Conservation (phyloP, 2,113 vertebrate species). For the Caloenas nicobarica region DNA sequence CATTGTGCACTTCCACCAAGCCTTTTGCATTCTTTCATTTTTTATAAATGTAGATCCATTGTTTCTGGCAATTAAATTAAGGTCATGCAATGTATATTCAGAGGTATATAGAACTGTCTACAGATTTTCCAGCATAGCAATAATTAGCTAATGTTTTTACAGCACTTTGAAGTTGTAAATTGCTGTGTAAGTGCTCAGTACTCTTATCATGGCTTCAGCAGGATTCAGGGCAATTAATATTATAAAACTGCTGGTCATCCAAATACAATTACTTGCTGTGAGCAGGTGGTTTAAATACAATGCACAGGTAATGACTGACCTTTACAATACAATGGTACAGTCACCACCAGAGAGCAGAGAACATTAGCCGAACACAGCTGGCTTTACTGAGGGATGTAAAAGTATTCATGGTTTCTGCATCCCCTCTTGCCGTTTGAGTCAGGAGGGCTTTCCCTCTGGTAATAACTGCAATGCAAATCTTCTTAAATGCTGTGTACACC, state of each 20-base stretch:
- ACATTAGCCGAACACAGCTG: constrained; percentile 42
- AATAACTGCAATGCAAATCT: background rate
- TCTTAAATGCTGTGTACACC: background rate
- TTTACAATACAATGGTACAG: constrained; percentile 63
- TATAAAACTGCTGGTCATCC: constrained; percentile 41
- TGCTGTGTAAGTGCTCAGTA: constrained; percentile 15
- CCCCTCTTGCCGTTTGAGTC: background rate
- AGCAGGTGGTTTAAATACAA: constrained; percentile 66
- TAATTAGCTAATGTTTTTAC: constrained; percentile 50
- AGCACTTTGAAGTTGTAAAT: constrained; percentile 28
- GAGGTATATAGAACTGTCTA: background rate
- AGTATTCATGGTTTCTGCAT: background rate
- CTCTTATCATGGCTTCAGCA: constrained; percentile 19
- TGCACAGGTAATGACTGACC: constrained; percentile 68
- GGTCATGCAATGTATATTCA: background rate
- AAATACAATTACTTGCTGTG: constrained; percentile 58
- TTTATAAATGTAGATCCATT: background rate
- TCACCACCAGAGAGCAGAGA: constrained; percentile 24
- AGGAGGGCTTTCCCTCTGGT: background rate
- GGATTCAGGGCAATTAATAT: constrained; percentile 42
- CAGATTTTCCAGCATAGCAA: constrained; percentile 13
- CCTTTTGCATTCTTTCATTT: background rate
- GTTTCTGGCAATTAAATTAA: constrained; percentile 35
- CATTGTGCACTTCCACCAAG: background rate
- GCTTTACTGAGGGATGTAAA: constrained; percentile 26